Conservation (phyloP, 64 coral and sea anemone genomes). For the Actinia tenebrosa region DNA sequence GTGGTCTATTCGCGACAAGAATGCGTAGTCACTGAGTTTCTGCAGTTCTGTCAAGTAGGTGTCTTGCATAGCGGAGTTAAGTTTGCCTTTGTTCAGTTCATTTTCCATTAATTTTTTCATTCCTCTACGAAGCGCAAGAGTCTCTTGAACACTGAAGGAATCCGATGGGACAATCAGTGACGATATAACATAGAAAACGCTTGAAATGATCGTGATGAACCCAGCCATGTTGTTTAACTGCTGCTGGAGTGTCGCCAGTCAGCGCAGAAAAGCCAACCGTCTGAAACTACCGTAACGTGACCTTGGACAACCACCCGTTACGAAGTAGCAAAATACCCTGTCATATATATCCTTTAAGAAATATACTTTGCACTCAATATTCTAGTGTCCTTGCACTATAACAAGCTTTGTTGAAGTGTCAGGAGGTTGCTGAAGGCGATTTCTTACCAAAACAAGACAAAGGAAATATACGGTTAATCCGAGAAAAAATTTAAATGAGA, state of each 20-base stretch:
- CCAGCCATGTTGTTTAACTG: neutral
- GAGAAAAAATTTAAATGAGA: neutral
- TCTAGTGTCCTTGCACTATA: neutral
- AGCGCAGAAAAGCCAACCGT: neutral
- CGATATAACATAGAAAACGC: neutral
- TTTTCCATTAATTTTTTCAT: constrained; percentile 19
- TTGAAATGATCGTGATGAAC: neutral
- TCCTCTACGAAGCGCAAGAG: neutral
- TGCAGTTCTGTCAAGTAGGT: constrained; percentile 3
- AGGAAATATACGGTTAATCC: neutral
- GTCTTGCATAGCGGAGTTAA: neutral
- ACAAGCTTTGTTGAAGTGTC: neutral
- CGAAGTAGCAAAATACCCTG: neutral
- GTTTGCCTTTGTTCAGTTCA: neutral
- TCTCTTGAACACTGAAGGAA: constrained; percentile 6
- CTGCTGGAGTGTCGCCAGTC: neutral
- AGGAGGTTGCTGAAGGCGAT: neutral
- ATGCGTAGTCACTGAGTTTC: neutral
- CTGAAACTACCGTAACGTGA: neutral
- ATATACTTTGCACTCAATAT: neutral
- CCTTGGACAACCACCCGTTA: neutral
- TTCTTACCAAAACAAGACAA: neutral
- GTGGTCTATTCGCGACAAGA: neutral
- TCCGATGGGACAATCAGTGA: neutral
- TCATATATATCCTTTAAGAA: neutral